Percentiles rank a stretch among this genome's conserved stretches.
phyloP scores from a whole-genome alignment of 2,888 invertebrate species.

The Blomia tropicalis region DNA sequence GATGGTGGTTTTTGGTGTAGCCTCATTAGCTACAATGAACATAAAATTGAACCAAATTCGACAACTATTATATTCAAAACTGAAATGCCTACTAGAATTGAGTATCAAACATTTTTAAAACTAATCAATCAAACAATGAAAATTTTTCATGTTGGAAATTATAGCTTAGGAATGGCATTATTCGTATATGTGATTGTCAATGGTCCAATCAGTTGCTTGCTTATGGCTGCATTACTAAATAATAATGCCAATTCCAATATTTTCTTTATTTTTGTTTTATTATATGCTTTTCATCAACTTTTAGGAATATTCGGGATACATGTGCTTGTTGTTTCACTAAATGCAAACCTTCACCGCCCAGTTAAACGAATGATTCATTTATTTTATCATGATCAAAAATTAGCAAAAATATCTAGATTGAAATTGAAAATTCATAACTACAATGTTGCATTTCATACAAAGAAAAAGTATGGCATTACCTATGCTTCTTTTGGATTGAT shows the following conservation, averaged over 20 bases:
- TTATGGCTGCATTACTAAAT: neutral
- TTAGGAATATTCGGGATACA: neutral
- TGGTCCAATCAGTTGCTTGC: neutral
- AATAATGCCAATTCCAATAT: neutral
- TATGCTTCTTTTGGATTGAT: neutral
- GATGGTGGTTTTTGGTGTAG: too few species aligned
- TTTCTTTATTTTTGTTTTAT: neutral
- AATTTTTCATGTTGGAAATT: too few species aligned
- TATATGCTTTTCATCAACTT: neutral
- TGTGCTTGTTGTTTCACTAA: neutral
- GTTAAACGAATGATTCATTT: neutral
- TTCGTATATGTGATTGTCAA: neutral
- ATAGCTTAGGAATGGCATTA: too few species aligned
- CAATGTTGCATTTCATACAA: neutral
- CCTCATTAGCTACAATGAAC: too few species aligned
- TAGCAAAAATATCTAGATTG: too few species aligned
- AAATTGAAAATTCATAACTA: neutral
- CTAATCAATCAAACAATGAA: too few species aligned
- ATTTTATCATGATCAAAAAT: neutral
- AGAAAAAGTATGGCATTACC: constrained; percentile 2
- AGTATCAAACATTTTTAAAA: too few species aligned
- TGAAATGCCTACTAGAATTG: too few species aligned
- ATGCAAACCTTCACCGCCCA: neutral
- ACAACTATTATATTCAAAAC: too few species aligned
- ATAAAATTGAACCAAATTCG: too few species aligned